Conservation (phyloP, 1,140 invertebrate species). For the Bilobella aurantiaca region DNA sequence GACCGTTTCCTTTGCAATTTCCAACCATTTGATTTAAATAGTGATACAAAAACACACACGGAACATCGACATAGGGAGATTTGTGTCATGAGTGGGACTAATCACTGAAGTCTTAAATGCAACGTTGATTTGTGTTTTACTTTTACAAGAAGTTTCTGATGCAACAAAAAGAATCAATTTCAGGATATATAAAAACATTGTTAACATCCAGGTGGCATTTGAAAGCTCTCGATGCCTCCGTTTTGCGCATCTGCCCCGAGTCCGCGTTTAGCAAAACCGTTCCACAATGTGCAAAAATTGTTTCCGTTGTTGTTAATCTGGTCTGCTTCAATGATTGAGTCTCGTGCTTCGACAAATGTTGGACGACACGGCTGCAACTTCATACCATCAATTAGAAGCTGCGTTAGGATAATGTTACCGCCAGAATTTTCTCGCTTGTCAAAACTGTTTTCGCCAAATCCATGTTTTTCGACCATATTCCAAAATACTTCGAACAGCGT, state of each 20-base stretch:
- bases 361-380: neutral
- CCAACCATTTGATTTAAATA: too few relatives aligned
- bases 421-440: neutral
- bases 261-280: neutral
- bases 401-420: neutral
- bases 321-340: neutral
- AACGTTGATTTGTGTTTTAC: too few relatives aligned
- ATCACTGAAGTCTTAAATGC: too few relatives aligned
- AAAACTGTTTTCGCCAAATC: neutral
- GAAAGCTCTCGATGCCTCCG: neutral
- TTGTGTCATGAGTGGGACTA: too few relatives aligned
- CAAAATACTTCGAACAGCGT: neutral
- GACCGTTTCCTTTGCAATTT: too few relatives aligned
- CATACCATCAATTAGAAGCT: neutral
- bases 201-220: neutral
- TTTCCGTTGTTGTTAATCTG: neutral
- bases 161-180: neutral
- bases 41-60: too few relatives aligned
- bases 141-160: too few relatives aligned
- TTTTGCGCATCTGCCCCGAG: neutral
- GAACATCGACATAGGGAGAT: too few relatives aligned
- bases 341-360: neutral
- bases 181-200: neutral
- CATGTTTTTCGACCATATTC: conserved; percentile 3
- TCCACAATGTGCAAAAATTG: neutral